Conservation (phyloP, 2,113 vertebrate species). For the Ochotona princeps region DNA sequence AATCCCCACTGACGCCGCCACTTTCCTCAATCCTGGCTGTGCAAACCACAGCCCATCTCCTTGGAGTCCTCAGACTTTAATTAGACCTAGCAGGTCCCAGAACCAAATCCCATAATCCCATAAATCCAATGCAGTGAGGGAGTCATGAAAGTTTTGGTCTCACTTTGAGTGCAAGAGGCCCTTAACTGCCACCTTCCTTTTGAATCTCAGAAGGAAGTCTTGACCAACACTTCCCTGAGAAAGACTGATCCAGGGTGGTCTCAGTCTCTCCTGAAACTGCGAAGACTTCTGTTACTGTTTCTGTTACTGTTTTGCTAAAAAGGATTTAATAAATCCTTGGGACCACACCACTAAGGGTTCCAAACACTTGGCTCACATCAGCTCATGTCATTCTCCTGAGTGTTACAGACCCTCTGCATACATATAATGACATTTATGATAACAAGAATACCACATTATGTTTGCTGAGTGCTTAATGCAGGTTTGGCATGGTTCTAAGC, state of each 20-base stretch:
- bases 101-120: constrained; percentile 28
- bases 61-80: constrained; percentile 61
- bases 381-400: constrained; percentile 7
- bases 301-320: not conserved
- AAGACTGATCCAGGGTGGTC: not conserved
- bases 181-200: constrained; percentile 34
- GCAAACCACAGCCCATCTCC: not conserved
- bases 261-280: not conserved
- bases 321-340: not conserved
- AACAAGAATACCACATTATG: not conserved
- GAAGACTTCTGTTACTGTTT: not conserved
- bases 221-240: not conserved
- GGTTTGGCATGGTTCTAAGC: constrained; percentile 2
- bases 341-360: not conserved
- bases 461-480: constrained; percentile 41
- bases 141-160: not conserved
- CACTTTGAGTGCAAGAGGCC: not conserved
- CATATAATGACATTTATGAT: constrained; percentile 15
- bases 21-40: not conserved
- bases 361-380: not conserved
- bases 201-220: constrained; percentile 17
- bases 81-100: constrained; percentile 43
- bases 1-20: too few species aligned
- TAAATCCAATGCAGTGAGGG: constrained; percentile 32
- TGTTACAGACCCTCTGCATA: not conserved